These are phyloP conservation scores for Chouioia cunea DNA, from an alignment of 2,888 invertebrate genomes.

Conservation along the genomic window DNA sequence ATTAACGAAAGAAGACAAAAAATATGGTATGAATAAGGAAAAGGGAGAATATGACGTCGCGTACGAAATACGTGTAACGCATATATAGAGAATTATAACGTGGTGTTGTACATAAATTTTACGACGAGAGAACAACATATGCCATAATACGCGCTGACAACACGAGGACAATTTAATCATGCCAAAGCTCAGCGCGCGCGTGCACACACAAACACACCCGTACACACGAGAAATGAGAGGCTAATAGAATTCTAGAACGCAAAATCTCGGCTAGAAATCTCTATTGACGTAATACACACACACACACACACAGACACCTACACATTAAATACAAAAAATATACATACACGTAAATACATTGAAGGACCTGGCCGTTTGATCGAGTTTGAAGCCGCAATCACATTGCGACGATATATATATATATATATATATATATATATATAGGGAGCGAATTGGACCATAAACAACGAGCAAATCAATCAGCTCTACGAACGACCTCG, in stretches of 20 bases:
- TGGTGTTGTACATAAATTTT: slow-evolving; percentile 43
- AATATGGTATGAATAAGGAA: too few species aligned
- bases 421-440: slow-evolving; percentile 11
- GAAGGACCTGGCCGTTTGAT: too few species aligned
- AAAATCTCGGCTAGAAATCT: slow-evolving; percentile 42
- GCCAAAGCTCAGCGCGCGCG: neutral
- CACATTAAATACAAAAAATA: slow-evolving; percentile 14
- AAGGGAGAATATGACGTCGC: too few species aligned
- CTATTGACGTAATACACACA: slow-evolving; percentile 34
- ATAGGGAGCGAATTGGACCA: neutral
- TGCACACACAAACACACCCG: slow-evolving; percentile 14
- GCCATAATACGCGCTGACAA: slow-evolving; percentile 8
- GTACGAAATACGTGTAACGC: too few species aligned
- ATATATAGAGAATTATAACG: slow-evolving; percentile 6
- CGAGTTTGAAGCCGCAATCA: too few species aligned
- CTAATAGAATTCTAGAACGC: slow-evolving; percentile 38
- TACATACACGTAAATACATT: neutral
- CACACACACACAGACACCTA: slow-evolving; percentile 1
- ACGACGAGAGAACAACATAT: slow-evolving; percentile 11
- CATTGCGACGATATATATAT: neutral
- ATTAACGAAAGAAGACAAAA: slow-evolving; percentile 1
- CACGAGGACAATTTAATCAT: slow-evolving; percentile 5
- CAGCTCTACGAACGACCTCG: too few species aligned
- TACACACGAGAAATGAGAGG: neutral
- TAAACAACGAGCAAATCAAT: too few species aligned